phyloP scores from a whole-genome alignment of 2,888 invertebrate species.

The Aelia acuminata region DNA sequence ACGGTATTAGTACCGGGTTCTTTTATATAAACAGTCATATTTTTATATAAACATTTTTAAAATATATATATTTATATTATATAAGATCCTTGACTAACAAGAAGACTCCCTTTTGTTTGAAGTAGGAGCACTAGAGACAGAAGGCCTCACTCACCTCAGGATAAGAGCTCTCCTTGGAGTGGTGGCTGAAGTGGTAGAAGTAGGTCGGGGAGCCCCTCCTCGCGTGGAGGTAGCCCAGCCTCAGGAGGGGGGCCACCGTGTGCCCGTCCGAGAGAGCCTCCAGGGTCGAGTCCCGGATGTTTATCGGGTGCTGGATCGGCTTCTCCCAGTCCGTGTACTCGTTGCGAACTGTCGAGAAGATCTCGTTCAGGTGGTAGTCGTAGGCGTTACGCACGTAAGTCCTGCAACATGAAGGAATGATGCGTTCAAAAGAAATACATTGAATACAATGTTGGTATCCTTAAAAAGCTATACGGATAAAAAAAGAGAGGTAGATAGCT shows the following conservation, averaged over 20 bases:
- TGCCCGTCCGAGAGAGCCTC: slow-evolving; percentile 93
- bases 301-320: slow-evolving; percentile 87
- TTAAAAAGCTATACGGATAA: too few species aligned
- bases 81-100: neutral
- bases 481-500: too few species aligned
- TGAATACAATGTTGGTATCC: too few species aligned
- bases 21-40: too few species aligned
- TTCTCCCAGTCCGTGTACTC: slow-evolving; percentile 98
- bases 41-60: too few species aligned
- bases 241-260: slow-evolving; percentile 86
- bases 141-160: slow-evolving; percentile 75
- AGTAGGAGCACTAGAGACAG: too few species aligned
- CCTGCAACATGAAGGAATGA: slow-evolving; percentile 69
- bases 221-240: slow-evolving; percentile 85
- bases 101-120: neutral
- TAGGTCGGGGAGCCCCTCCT: slow-evolving; percentile 84
- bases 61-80: neutral
- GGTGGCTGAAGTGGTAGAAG: slow-evolving; percentile 90
- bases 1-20: too few species aligned
- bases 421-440: too few species aligned
- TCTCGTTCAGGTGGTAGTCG: slow-evolving; percentile 95
- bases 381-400: slow-evolving; percentile 95
- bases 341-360: slow-evolving; percentile 92
- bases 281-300: slow-evolving; percentile 87
- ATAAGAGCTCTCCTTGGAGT: slow-evolving; percentile 85